These are phyloP conservation scores for Aselliscus stoliczkanus DNA, from an alignment of 2,797 vertebrate species.

Conservation along the genomic window DNA sequence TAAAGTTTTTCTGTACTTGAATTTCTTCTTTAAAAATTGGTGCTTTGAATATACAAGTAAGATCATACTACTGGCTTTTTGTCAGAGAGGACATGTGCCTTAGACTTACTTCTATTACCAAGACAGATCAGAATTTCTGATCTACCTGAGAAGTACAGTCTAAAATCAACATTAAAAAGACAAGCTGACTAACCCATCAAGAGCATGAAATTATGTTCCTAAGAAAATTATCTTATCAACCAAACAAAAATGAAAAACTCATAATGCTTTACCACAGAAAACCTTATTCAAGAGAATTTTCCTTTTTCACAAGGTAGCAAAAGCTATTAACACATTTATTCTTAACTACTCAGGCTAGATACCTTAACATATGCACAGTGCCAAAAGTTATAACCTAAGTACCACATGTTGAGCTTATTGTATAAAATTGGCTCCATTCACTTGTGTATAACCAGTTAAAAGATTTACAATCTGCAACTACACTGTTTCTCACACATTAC, in stretches of 20 bases:
- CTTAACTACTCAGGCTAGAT: constrained; percentile 61
- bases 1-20: constrained; percentile 2
- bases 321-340: constrained; percentile 66
- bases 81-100: background rate
- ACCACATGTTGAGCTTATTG: constrained; percentile 62
- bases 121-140: background rate
- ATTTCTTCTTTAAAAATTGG: constrained; percentile 3
- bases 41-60: background rate
- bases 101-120: background rate
- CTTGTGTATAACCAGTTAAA: constrained; percentile 48
- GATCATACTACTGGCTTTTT: background rate
- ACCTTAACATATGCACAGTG: background rate
- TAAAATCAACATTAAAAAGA: background rate
- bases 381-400: constrained; percentile 55
- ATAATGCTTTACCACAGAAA: constrained; percentile 34
- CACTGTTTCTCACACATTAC: background rate
- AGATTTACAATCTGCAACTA: constrained; percentile 32
- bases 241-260: constrained; percentile 12
- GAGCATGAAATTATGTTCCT: background rate
- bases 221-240: constrained; percentile 1
- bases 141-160: background rate
- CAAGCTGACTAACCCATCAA: background rate
- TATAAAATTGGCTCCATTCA: constrained; percentile 8
- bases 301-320: constrained; percentile 67
- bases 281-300: constrained; percentile 54